Conservation (phyloP, 2,797 vertebrate genomes). For the Lepilemur septentrionalis region DNA sequence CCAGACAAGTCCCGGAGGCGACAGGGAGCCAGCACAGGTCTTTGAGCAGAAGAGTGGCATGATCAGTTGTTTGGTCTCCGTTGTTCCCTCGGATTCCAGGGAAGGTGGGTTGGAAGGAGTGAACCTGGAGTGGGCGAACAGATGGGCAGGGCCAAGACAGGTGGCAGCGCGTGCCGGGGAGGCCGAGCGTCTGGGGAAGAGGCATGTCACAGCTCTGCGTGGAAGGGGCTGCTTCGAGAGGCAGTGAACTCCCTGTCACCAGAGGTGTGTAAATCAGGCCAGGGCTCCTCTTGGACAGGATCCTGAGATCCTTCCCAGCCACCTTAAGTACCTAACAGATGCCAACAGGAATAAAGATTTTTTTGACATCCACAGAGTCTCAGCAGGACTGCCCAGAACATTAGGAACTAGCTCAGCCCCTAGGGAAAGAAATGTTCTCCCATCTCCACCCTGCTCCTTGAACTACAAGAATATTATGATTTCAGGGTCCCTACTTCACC, state of each 20-base stretch:
- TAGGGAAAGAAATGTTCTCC: neutral
- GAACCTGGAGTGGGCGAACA: neutral
- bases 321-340: neutral
- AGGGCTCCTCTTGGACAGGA: neutral
- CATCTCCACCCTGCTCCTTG: neutral
- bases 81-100: neutral
- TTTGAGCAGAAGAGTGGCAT: neutral
- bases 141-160: neutral
- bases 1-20: rapidly evolving
- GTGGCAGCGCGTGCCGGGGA: rapidly evolving
- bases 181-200: neutral
- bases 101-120: neutral
- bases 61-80: neutral
- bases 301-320: neutral
- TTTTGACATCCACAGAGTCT: neutral
- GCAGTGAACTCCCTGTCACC: neutral
- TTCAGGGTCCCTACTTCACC: neutral
- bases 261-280: neutral
- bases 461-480: neutral
- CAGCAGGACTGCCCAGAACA: neutral
- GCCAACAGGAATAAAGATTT: neutral
- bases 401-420: neutral
- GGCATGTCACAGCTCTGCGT: too few species aligned
- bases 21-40: neutral
- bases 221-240: neutral